Evolutionary conservation across 2,113 vertebrate species (phyloP).

Genomic region (Ibidorhyncha struthersii): DNA sequence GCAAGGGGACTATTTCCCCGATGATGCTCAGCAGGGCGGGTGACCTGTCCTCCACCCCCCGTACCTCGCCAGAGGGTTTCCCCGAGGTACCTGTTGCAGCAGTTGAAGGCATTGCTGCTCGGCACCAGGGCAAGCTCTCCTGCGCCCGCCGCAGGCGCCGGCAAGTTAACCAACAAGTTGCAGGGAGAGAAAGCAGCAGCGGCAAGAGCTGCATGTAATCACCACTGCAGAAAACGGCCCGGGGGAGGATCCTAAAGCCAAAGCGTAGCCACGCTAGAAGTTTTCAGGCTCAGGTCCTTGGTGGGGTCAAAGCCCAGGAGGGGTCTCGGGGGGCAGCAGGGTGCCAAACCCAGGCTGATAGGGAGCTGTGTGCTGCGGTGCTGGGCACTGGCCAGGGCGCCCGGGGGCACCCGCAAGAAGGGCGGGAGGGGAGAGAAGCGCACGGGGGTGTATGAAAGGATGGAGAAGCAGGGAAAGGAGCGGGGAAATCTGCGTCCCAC

Average conservation of each 20-base stretch:
- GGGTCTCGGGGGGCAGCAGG: accelerated
- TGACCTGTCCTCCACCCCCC: neutral
- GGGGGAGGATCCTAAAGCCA: neutral
- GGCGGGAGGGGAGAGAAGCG: neutral
- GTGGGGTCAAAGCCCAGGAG: neutral
- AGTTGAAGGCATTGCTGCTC: neutral
- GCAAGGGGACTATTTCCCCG: neutral
- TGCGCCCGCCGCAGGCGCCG: neutral
- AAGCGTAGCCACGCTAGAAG: neutral
- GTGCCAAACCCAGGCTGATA: neutral
- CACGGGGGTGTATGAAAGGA: neutral
- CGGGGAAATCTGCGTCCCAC: neutral
- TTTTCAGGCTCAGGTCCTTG: neutral
- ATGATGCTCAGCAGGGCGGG: neutral
- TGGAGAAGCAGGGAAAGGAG: neutral
- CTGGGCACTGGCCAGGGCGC: neutral
- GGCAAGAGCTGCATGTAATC: slow-evolving; percentile 12
- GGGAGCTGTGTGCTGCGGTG: neutral
- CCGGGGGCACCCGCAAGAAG: neutral
- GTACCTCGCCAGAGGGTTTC: neutral
- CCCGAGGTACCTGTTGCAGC: neutral
- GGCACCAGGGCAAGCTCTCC: neutral
- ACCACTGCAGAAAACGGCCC: slow-evolving; percentile 14
- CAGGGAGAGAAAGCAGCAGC: neutral
- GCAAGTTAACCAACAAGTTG: slow-evolving; percentile 58